Base-by-base conservation (phyloP, 2,113 vertebrate genomes). In the Seriola dumerili region DNA sequence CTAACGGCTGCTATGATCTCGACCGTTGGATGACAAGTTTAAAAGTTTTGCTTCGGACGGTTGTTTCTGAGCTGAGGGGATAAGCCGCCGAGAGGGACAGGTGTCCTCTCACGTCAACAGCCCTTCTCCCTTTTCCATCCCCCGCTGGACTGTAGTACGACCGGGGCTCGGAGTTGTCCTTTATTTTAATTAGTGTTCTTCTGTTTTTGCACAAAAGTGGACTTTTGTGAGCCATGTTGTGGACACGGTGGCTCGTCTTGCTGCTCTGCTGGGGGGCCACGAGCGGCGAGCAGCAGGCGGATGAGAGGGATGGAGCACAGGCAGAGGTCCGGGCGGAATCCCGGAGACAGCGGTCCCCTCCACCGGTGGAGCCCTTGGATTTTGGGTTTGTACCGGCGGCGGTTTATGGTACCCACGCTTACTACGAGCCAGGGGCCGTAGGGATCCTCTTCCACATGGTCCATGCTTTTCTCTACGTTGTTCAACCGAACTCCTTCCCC, bases 401-500 rank as follows among this genome's bases (percentile, higher is more conserved):
- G 14, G 93, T 92, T 1, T 99, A 98, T 66, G 96, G 97, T 64
- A 98, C 98, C 9, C 93, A 94, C 54, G 95, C 93, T 23, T 95
- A 96, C 87, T 94, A 96, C 23, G 95, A 97, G 57, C 95, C 97
- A 0, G 97, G 97, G 44, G 67, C 95, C 79, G 89, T 97, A 1
- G 95, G 95, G 13, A 38, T 95, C 76, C 95, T 99, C 72, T 99
- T 97, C 92, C 95, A 95, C 64, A 81, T 97, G 89, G 97, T 98
- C 40, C 96, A 96, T 13, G 76, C 93, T 21, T 99, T 98, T 68
- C 95, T 99, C n/a, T 93, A 95, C 64, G 83, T 96, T 21, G 94
- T 99, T 46, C 97, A 99, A 76, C 98, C 98, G 1, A 93, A 96
- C 80, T 68, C 90, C 67, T 99, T 98, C 68, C 98, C 98, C 3